phyloP scores from a whole-genome alignment of 1,140 invertebrate species.

The Copidosoma floridanum region DNA sequence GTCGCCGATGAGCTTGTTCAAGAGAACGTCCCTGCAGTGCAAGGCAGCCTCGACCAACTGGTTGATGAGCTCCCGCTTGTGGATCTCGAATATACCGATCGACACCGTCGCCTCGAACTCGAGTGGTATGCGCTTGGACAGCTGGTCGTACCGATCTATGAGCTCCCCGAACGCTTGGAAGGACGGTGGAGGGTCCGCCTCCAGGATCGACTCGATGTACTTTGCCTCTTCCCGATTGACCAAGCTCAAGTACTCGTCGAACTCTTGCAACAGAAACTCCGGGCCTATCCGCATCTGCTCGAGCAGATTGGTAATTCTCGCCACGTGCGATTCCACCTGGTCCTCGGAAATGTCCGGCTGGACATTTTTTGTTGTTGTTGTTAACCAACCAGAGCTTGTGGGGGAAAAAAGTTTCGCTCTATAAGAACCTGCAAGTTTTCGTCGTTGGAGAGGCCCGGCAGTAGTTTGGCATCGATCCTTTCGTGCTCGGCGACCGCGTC shows the following conservation, averaged over 20 bases:
- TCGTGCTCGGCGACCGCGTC: slow-evolving; percentile 12
- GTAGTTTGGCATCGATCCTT: slow-evolving; percentile 26
- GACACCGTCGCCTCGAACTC: slow-evolving; percentile 67
- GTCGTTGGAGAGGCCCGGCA: neutral
- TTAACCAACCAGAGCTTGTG: too few species aligned
- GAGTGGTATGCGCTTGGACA: slow-evolving; percentile 65
- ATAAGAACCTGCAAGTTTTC: slow-evolving; percentile 5
- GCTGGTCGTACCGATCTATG: slow-evolving; percentile 65
- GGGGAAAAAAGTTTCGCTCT: too few species aligned
- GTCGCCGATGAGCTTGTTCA: slow-evolving; percentile 73
- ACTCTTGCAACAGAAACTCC: slow-evolving; percentile 67
- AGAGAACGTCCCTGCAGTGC: slow-evolving; percentile 68
- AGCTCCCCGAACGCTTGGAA: slow-evolving; percentile 69
- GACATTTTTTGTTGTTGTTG: slow-evolving; percentile 4
- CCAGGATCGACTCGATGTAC: slow-evolving; percentile 69
- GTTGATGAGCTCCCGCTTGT: slow-evolving; percentile 76
- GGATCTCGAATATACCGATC: slow-evolving; percentile 84
- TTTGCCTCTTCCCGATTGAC: slow-evolving; percentile 73
- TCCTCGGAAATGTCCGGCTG: slow-evolving; percentile 70
- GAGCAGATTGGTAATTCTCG: slow-evolving; percentile 62
- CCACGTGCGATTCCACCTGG: slow-evolving; percentile 61
- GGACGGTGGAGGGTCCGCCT: slow-evolving; percentile 57
- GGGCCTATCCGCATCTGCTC: slow-evolving; percentile 70
- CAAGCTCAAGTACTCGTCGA: slow-evolving; percentile 77
- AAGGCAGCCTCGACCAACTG: slow-evolving; percentile 68